Base-by-base conservation (phyloP, 2,113 vertebrate species). In the Orientallactaga bullata region DNA sequence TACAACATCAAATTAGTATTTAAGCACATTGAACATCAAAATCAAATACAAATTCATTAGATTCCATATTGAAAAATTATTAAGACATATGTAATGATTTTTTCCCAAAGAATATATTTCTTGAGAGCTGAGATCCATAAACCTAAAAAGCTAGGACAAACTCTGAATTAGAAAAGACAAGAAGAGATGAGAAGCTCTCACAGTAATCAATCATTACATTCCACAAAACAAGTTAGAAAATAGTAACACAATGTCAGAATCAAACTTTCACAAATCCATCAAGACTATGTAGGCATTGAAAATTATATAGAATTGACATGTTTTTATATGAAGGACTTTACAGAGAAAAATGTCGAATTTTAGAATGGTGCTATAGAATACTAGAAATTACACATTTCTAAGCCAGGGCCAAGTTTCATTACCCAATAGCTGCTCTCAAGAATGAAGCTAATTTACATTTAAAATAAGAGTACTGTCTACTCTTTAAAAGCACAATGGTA, bases 391-490 rank as follows among this genome's bases (percentile, higher is more conserved):
- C 83, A 97, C 80, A 94, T 97, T 97, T 96, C 96, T 96, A 98
- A 97, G 82, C 93, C 74, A 96, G 42, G 66, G 87, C 66, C 77
- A 96, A 96, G 89, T 96, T 96, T 97, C 97, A 98, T 98, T 97
- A 97, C 60, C 97, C 97, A 98, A 98, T 97, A 96, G 97, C 61
- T 97, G 94, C 93, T 97, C 97, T 98, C 96, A 97, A 98, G 97
- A 97, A 98, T 97, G 97, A 98, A 97, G 74, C 96, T 98, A 96
- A 98, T 98, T 98, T 98, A 98, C 98, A 98, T 98, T 96, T 97
- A 97, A 98, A 98, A 98, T 98, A 97, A 98, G 96, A 98, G 96
- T 97, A 98, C 95, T 94, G 96, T 96, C 97, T 98, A 97, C 96
- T 98, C 97, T 98, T 98, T 98, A 98, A 98, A 98, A 97, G 94